Evolutionary conservation across 1,140 invertebrate species (phyloP).

Genomic region (Ctenoplectra terminalis): DNA sequence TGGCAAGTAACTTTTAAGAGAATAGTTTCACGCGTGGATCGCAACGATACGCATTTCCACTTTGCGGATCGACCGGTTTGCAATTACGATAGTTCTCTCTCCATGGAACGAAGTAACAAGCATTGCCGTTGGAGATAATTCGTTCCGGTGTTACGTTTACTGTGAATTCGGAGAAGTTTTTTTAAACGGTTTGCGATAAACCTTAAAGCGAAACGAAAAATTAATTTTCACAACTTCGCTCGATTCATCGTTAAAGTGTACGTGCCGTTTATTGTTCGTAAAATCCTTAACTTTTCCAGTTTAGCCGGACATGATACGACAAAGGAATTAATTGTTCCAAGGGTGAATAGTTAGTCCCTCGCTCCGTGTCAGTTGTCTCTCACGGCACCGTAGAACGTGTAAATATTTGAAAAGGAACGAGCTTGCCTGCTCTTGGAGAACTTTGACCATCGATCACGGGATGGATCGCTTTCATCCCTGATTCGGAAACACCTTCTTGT

Average conservation of each 20-base stretch:
- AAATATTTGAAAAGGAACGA: constrained; percentile 1
- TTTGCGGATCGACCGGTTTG: constrained; percentile 31
- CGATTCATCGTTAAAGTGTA: background rate
- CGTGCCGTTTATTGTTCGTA: background rate
- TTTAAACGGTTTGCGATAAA: no score
- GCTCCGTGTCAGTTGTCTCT: constrained; percentile 9
- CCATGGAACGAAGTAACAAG: constrained; percentile 21
- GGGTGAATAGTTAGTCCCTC: constrained; percentile 20
- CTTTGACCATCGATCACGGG: constrained; percentile 4
- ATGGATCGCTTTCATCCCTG: background rate
- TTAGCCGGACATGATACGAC: background rate
- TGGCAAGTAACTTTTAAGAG: constrained; percentile 56
- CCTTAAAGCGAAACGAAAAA: no score
- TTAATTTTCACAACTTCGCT: no score
- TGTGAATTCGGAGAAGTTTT: background rate
- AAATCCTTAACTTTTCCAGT: background rate
- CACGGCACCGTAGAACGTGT: constrained; percentile 17
- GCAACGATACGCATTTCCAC: constrained; percentile 47
- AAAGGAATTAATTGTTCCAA: background rate
- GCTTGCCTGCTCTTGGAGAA: background rate
- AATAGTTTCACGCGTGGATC: constrained; percentile 39
- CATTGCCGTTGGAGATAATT: background rate
- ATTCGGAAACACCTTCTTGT: background rate
- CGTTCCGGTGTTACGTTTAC: background rate
- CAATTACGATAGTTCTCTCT: background rate